Evolutionary conservation across 2,888 invertebrate species (phyloP).

Genomic region (Orgyia antiqua): DNA sequence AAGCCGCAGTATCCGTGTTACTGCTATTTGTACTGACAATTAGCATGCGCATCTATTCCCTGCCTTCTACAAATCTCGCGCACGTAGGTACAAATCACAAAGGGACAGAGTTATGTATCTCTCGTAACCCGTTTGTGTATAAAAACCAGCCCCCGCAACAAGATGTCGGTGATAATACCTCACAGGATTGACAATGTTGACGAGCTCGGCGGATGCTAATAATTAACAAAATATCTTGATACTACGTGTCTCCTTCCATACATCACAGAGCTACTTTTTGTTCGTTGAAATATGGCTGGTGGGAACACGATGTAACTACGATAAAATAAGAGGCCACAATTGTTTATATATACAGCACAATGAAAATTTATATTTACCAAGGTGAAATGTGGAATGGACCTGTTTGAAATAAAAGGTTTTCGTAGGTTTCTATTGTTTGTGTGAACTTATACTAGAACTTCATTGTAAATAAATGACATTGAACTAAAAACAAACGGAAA

Average conservation of each 20-base stretch:
- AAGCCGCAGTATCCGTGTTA: conserved; percentile 30
- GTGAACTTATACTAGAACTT: not conserved
- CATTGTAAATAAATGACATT: no score
- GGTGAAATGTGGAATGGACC: not conserved
- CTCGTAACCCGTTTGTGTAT: conserved; percentile 43
- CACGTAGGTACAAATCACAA: conserved; percentile 36
- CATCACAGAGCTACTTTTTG: conserved; percentile 16
- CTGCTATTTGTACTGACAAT: conserved; percentile 43
- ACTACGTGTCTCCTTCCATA: conserved; percentile 22
- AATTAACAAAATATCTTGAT: conserved; percentile 34
- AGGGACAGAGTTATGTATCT: conserved; percentile 27
- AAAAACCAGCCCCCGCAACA: conserved; percentile 46
- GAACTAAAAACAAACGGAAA: no score
- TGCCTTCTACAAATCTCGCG: conserved; percentile 40
- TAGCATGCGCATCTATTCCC: conserved; percentile 52
- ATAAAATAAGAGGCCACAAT: conserved; percentile 7
- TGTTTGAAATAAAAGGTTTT: conserved; percentile 1
- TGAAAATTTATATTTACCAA: not conserved
- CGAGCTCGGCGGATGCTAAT: conserved; percentile 30
- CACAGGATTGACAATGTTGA: conserved; percentile 37
- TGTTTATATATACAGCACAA: conserved; percentile 1
- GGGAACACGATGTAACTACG: conserved; percentile 12
- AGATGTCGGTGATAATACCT: conserved; percentile 25
- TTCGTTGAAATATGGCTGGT: conserved; percentile 16
- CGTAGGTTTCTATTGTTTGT: not conserved